Percentiles rank a stretch among this genome's conserved stretches.
These are phyloP conservation scores for Subanguina moxae DNA, from an alignment of 1,140 invertebrate species.

Conservation along the genomic window DNA sequence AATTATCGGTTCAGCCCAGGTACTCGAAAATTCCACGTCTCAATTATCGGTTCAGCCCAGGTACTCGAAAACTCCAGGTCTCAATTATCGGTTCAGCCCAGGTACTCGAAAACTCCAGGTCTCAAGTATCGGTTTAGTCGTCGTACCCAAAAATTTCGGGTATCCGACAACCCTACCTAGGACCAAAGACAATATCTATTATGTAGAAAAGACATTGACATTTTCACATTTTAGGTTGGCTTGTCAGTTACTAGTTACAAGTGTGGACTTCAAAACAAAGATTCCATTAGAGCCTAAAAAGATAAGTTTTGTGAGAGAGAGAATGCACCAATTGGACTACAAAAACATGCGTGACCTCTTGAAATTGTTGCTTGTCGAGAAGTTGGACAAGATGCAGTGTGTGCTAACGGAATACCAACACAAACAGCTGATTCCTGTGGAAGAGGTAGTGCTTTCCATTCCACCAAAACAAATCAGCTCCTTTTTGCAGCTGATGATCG, in stretches of 20 bases:
- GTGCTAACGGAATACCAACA: slow-evolving; percentile 41
- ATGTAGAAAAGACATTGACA: too few relatives aligned
- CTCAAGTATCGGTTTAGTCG: too few relatives aligned
- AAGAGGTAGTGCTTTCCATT: slow-evolving; percentile 23
- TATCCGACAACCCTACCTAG: too few relatives aligned
- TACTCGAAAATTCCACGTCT: too few relatives aligned
- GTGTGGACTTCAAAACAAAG: slow-evolving; percentile 39
- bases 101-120: too few relatives aligned
- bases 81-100: too few relatives aligned
- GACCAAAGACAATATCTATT: too few relatives aligned
- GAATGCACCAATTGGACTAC: slow-evolving; percentile 40
- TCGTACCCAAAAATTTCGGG: too few relatives aligned
- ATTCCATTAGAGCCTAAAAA: slow-evolving; percentile 41
- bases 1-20: too few relatives aligned
- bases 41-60: too few relatives aligned
- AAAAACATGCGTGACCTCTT: slow-evolving; percentile 44
- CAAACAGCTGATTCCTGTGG: slow-evolving; percentile 32
- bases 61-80: too few relatives aligned
- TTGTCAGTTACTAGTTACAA: slow-evolving; percentile 38
- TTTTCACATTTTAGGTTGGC: slow-evolving; percentile 20
- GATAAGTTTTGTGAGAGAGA: slow-evolving; percentile 37
- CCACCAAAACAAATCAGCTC: not conserved
- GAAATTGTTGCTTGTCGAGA: slow-evolving; percentile 39
- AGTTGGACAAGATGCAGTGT: slow-evolving; percentile 32
- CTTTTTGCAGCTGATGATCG: slow-evolving; percentile 34